Conservation (phyloP, 2,113 vertebrate species). For the Isurus oxyrinchus region DNA sequence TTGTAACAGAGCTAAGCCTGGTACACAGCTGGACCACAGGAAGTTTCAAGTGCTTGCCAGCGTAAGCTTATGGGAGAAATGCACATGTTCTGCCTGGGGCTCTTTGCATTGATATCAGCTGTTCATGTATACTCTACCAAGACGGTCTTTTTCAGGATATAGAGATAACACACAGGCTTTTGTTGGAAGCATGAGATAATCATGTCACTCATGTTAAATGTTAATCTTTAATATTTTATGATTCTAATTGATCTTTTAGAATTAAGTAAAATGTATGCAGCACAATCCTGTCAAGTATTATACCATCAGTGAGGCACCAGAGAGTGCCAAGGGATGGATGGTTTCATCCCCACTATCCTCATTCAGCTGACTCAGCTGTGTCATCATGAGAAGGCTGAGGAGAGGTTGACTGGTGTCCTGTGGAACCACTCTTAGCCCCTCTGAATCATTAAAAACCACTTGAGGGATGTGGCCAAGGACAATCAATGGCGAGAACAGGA, state of each 20-base stretch:
- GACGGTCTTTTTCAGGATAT: neutral
- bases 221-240: neutral
- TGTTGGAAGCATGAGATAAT: neutral
- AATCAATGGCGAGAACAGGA: neutral
- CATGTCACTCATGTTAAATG: neutral
- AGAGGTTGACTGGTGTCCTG: neutral
- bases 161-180: neutral
- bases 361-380: neutral
- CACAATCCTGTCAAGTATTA: neutral
- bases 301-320: neutral
- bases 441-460: neutral
- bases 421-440: neutral
- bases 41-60: neutral
- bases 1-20: neutral
- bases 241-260: neutral
- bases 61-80: neutral
- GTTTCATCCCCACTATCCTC: neutral
- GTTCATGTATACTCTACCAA: neutral
- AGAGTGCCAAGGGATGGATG: neutral
- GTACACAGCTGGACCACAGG: neutral
- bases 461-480: neutral
- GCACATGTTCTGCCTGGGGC: neutral
- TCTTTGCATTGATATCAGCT: neutral
- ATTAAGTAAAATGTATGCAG: neutral
- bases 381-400: neutral